Evolutionary conservation across 1,140 invertebrate genomes (phyloP).

Genomic region (Holcopasites calliopsidis): DNA sequence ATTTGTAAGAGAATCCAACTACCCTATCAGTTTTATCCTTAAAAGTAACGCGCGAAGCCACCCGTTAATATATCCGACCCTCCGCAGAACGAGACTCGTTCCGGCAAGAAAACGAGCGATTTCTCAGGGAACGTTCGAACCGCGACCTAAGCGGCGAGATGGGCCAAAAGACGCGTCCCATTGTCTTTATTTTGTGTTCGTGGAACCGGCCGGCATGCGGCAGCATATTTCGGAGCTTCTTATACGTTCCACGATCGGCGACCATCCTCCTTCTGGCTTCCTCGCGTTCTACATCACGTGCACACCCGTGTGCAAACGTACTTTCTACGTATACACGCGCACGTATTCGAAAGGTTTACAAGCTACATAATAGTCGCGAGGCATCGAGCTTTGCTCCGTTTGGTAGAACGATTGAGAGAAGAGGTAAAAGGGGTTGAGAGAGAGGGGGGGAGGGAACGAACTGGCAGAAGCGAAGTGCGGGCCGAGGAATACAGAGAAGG

Average conservation of each 20-base stretch:
- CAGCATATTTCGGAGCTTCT: slow-evolving; percentile 59
- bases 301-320: background rate
- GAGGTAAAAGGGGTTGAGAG: background rate
- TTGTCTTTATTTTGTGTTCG: slow-evolving; percentile 65
- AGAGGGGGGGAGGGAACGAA: slow-evolving; percentile 17
- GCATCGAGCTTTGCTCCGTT: background rate
- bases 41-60: background rate
- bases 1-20: background rate
- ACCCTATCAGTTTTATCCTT: background rate
- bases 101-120: background rate
- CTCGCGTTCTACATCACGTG: slow-evolving; percentile 2
- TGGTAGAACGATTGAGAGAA: background rate
- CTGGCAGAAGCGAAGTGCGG: slow-evolving; percentile 12
- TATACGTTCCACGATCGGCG: slow-evolving; percentile 26
- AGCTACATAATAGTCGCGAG: slow-evolving; percentile 45
- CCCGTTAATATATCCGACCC: too few relatives aligned
- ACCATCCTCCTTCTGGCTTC: background rate
- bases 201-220: slow-evolving; percentile 48
- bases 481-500: slow-evolving; percentile 57
- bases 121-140: slow-evolving; percentile 17
- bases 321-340: background rate
- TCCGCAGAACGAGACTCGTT: too few relatives aligned
- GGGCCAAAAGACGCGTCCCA: slow-evolving; percentile 31
- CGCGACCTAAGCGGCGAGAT: slow-evolving; percentile 36
- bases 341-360: slow-evolving; percentile 51